Percentiles rank a stretch among this genome's conserved stretches.
Evolutionary conservation across 2,113 vertebrate genomes (phyloP).

Genomic region (Rhabdornis inornatus): DNA sequence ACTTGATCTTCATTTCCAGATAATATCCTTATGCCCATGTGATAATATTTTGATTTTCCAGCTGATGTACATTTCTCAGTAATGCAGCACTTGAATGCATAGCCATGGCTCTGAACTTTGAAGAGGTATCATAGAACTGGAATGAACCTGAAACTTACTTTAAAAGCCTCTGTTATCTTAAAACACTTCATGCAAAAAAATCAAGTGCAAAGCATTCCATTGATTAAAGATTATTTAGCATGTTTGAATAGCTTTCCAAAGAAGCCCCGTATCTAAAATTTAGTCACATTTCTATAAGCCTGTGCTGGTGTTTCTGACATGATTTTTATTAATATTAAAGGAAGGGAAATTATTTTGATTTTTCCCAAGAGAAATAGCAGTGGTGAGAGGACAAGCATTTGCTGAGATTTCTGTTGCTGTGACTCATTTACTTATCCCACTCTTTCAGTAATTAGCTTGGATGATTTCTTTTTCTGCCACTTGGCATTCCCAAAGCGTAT

Average conservation of each 20-base stretch:
- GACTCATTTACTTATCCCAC: conserved; percentile 7
- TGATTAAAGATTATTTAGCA: conserved; percentile 44
- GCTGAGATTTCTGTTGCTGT: not conserved
- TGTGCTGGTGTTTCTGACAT: not conserved
- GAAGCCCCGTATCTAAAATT: not conserved
- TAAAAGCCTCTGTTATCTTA: conserved; percentile 29
- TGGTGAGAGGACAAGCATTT: not conserved
- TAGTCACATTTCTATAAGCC: not conserved
- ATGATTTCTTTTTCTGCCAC: not conserved
- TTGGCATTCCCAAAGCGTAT: not conserved
- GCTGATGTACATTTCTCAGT: conserved; percentile 6
- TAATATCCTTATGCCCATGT: not conserved
- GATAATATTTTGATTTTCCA: conserved; percentile 43
- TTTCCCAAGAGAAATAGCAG: not conserved
- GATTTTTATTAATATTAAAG: conserved; percentile 1
- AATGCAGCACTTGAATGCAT: not conserved
- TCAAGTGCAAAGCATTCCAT: not conserved
- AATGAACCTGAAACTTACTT: not conserved
- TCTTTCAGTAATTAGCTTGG: not conserved
- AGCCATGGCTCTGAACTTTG: conserved; percentile 1
- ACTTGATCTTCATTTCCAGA: conserved; percentile 1
- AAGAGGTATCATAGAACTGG: not conserved
- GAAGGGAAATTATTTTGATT: not conserved
- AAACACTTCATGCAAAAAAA: not conserved
- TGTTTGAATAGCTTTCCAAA: not conserved